phyloP scores from a whole-genome alignment of 2,888 invertebrate genomes.

The Drosophila mercatorum region DNA sequence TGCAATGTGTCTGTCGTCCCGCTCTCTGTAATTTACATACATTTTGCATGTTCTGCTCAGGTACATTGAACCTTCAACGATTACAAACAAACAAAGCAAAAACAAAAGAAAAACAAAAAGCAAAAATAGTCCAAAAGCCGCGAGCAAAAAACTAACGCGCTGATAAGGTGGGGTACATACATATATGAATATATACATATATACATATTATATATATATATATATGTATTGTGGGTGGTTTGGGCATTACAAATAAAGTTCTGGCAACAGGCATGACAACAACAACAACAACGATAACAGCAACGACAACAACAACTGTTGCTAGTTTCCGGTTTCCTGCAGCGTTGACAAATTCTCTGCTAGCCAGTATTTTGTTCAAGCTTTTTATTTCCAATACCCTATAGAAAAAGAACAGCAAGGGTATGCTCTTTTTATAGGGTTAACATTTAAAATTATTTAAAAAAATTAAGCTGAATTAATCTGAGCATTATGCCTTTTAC shows the following conservation, averaged over 20 bases:
- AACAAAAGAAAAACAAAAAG: slow-evolving; percentile 6
- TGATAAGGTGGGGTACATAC: slow-evolving; percentile 37
- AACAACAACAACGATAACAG: slow-evolving; percentile 23
- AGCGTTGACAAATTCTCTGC: slow-evolving; percentile 74
- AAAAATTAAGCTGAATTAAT: no score
- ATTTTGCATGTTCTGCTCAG: slow-evolving; percentile 74
- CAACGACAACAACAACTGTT: slow-evolving; percentile 62
- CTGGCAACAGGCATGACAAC: slow-evolving; percentile 58
- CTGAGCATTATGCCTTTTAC: background rate
- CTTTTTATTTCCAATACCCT: slow-evolving; percentile 14
- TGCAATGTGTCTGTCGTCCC: background rate
- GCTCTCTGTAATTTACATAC: slow-evolving; percentile 67
- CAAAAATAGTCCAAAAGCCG: slow-evolving; percentile 23
- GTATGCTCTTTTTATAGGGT: background rate
- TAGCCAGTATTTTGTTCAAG: slow-evolving; percentile 48
- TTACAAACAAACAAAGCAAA: slow-evolving; percentile 37
- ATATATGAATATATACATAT: background rate
- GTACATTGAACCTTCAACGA: slow-evolving; percentile 75
- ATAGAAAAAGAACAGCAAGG: background rate
- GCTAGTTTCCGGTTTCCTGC: slow-evolving; percentile 79
- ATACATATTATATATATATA: background rate
- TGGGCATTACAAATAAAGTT: slow-evolving; percentile 54
- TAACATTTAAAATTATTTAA: no score
- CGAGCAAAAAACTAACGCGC: slow-evolving; percentile 39
- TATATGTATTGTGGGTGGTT: background rate